Evolutionary conservation across 1,140 invertebrate genomes (phyloP).

Genomic region (Drosophila takahashii): DNA sequence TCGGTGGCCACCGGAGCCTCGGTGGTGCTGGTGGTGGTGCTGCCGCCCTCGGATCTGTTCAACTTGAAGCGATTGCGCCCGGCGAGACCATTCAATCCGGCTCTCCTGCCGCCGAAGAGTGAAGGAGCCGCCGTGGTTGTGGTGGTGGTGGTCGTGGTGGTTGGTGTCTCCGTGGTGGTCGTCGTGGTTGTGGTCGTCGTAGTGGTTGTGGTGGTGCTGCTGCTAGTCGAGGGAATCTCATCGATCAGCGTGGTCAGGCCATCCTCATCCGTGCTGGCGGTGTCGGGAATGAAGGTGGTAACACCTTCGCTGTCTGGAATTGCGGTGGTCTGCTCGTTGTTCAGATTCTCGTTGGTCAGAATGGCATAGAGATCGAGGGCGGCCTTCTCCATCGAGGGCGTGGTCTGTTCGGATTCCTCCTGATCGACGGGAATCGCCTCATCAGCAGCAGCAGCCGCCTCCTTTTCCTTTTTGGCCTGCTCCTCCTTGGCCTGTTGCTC

Average conservation of each 20-base stretch:
- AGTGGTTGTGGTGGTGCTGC: slow-evolving; percentile 85
- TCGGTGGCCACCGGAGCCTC: slow-evolving; percentile 68
- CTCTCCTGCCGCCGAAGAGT: slow-evolving; percentile 80
- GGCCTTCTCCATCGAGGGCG: slow-evolving; percentile 91
- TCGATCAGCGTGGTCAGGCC: slow-evolving; percentile 76
- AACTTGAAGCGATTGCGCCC: slow-evolving; percentile 81
- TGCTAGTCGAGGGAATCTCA: slow-evolving; percentile 84
- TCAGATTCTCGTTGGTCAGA: slow-evolving; percentile 90
- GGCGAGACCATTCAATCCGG: slow-evolving; percentile 47
- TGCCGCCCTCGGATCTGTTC: slow-evolving; percentile 66
- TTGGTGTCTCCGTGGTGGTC: slow-evolving; percentile 85
- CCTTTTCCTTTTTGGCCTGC: slow-evolving; percentile 40
- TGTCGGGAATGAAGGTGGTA: slow-evolving; percentile 77
- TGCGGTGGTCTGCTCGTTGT: slow-evolving; percentile 86
- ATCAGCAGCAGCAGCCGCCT: neutral
- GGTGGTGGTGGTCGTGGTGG: slow-evolving; percentile 85
- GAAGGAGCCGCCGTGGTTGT: slow-evolving; percentile 86
- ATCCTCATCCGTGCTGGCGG: slow-evolving; percentile 83
- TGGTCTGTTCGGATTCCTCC: slow-evolving; percentile 86
- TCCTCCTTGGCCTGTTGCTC: slow-evolving; percentile 23
- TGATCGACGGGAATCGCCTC: slow-evolving; percentile 46
- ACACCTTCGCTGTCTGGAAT: slow-evolving; percentile 50
- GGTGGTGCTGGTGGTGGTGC: slow-evolving; percentile 82
- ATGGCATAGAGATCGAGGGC: slow-evolving; percentile 92
- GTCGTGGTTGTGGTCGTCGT: slow-evolving; percentile 87